Evolutionary conservation across 2,888 invertebrate species (phyloP).

Genomic region (Lasioglossum lativentre): DNA sequence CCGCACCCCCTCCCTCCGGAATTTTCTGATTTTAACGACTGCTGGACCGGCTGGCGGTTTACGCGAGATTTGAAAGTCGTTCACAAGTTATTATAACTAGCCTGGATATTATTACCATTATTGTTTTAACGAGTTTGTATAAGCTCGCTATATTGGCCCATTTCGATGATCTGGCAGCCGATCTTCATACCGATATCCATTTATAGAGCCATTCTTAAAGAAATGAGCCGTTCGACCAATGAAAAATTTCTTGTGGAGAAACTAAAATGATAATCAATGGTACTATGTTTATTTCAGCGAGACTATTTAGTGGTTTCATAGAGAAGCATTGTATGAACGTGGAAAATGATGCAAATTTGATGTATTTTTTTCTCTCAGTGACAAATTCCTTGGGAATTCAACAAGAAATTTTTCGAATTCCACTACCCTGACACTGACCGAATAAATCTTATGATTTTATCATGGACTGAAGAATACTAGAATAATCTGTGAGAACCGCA

Average conservation of each 20-base stretch:
- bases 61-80: neutral
- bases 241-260: neutral
- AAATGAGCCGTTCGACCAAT: neutral
- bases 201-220: neutral
- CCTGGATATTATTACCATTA: neutral
- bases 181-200: neutral
- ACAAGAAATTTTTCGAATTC: neutral
- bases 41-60: neutral
- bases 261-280: too few species aligned
- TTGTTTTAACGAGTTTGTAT: too few species aligned
- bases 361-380: too few species aligned
- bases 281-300: too few species aligned
- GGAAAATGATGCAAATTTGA: too few species aligned
- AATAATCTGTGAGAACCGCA: neutral
- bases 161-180: too few species aligned
- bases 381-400: too few species aligned
- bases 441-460: neutral
- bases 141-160: neutral
- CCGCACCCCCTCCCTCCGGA: neutral
- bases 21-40: slow-evolving; percentile 31
- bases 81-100: neutral
- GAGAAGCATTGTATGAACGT: neutral
- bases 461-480: neutral
- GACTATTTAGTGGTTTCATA: neutral
- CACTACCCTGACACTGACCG: neutral